These are phyloP conservation scores for Sapayoa aenigma DNA, from an alignment of 2,113 vertebrate genomes.

Conservation along the genomic window DNA sequence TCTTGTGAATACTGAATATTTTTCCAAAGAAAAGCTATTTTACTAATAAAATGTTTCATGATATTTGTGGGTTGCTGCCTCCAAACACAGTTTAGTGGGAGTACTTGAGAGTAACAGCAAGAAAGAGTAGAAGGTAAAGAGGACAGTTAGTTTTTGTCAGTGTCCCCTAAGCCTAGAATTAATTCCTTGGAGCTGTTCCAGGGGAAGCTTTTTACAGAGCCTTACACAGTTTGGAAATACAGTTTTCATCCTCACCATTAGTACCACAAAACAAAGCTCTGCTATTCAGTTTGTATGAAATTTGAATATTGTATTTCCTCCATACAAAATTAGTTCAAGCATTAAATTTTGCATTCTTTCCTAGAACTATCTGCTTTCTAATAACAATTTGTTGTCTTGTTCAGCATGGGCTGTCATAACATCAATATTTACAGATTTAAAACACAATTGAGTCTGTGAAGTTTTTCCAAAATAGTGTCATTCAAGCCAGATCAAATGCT, in stretches of 20 bases:
- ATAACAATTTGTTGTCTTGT: slow-evolving; percentile 18
- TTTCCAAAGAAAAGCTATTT: neutral
- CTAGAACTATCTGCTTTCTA: neutral
- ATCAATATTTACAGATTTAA: slow-evolving; percentile 6
- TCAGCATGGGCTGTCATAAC: slow-evolving; percentile 22
- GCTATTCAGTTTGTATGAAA: neutral
- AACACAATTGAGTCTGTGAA: neutral
- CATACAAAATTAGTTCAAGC: neutral
- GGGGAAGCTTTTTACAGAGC: neutral
- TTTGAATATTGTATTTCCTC: neutral
- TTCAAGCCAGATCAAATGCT: neutral
- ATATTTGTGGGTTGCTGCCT: neutral
- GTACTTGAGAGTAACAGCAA: neutral
- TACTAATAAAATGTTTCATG: neutral
- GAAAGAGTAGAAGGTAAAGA: neutral
- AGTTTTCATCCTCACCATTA: neutral
- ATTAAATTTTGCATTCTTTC: neutral
- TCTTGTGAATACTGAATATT: neutral
- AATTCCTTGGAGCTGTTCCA: neutral
- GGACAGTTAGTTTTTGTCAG: neutral
- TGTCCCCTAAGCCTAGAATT: neutral
- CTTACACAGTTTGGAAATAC: neutral
- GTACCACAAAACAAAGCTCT: neutral
- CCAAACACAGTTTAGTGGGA: neutral
- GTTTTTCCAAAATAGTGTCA: slow-evolving; percentile 19